These are phyloP conservation scores for Bombus turneri DNA, from an alignment of 1,140 invertebrate species.

Conservation along the genomic window DNA sequence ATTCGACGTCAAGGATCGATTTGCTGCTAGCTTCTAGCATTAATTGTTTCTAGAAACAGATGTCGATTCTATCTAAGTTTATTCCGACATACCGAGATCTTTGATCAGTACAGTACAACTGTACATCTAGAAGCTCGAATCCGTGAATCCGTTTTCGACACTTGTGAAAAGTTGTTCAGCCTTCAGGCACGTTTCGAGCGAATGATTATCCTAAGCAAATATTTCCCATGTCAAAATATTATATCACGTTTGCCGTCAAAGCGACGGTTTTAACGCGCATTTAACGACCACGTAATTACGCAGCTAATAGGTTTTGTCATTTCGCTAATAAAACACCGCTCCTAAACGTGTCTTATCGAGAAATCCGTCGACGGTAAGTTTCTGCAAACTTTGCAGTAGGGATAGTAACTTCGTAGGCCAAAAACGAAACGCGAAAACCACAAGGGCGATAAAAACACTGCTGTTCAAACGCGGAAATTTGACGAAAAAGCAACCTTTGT, in stretches of 20 bases:
- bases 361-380: not conserved
- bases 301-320: not conserved
- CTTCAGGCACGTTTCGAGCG: not conserved
- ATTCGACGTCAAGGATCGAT: not conserved
- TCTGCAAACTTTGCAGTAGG: not conserved
- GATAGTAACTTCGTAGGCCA: too few relatives aligned
- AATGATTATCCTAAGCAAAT: not conserved
- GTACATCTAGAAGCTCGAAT: too few relatives aligned
- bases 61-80: too few relatives aligned
- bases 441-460: not conserved
- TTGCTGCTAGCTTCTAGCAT: not conserved
- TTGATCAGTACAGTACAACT: too few relatives aligned
- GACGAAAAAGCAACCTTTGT: not conserved
- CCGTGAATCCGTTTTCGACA: not conserved
- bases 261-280: not conserved
- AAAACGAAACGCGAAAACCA: not conserved
- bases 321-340: not conserved
- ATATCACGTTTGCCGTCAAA: slow-evolving; percentile 1
- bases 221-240: not conserved
- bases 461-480: not conserved
- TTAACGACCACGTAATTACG: not conserved
- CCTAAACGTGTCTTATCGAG: slow-evolving; percentile 28
- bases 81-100: not conserved
- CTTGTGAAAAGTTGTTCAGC: not conserved
- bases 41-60: not conserved